Evolutionary conservation across 2,797 vertebrate genomes (phyloP), one percentile per base, ranked within the genome.

Genomic region (Scarus forsteni): DNA sequence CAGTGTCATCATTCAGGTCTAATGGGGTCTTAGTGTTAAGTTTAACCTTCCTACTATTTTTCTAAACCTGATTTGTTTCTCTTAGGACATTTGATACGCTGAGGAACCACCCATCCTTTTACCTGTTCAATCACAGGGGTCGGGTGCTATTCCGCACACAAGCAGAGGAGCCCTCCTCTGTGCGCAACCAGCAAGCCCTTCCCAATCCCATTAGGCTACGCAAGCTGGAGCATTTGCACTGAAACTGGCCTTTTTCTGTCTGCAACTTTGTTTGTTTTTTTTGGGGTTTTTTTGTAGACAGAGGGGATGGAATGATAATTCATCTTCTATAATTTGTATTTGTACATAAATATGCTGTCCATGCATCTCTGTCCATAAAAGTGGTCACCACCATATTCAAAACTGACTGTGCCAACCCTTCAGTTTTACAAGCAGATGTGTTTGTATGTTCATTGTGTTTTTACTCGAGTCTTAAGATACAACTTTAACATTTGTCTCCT

Each of bases 71-170:
- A 14, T 10, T 44, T 44, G 43, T 44, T 44, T 50, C 1, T 19
- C 8, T 7, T 40, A 99, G 97, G 93, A 97, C 97, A 0, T 99
- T 98, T 87, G 97, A 99, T 86, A 98, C 97, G 0, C 94, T 99
- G 95, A 97, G 96, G 92, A 99, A 99, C 93, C 98, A 98, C 70
- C 98, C 97, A 0, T 99, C 98, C 62, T 99, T 99, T 92, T 99
- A 99, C 89, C 94, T 99, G 85, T 99, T 99, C 95, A 99, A 98
- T 81, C 98, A 99, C 89, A 95, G 97, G 69, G 98, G 98, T 66
- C 93, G 96, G 86, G 93, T 97, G 85, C 88, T 99, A 66, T 98
- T 98, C 92, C 92, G 93, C 82, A 81, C 96, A 45, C 93, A 94
- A 1, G 96, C 97, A 61, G 92, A 95, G 75, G 94, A 95, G 86